These are phyloP conservation scores for Teleogryllus occipitalis DNA, from an alignment of 1,140 invertebrate genomes.

Conservation along the genomic window DNA sequence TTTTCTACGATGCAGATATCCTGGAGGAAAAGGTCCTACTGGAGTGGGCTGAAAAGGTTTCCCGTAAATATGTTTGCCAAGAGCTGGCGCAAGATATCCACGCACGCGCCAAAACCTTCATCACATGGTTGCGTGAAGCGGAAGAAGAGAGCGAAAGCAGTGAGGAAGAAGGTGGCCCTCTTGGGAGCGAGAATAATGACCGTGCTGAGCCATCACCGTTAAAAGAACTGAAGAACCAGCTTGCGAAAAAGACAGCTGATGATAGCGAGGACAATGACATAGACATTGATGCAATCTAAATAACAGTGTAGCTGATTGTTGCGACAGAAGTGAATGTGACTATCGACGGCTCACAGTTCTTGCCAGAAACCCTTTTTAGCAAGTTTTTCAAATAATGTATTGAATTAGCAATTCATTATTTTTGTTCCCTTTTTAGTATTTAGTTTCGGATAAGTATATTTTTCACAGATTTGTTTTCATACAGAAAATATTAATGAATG, in stretches of 20 bases:
- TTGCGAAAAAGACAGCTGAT: conserved; percentile 41
- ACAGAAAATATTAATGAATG: not conserved
- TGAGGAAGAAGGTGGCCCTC: conserved; percentile 59
- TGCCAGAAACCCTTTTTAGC: not conserved
- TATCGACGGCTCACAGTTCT: too few relatives aligned
- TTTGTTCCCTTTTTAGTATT: not conserved
- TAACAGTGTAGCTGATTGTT: conserved; percentile 34
- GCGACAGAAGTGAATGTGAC: not conserved
- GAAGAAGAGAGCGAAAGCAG: conserved; percentile 75
- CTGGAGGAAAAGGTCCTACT: conserved; percentile 87
- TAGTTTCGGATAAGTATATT: not conserved
- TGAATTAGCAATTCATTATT: not conserved
- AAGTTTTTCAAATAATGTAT: not conserved
- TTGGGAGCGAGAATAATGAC: conserved; percentile 81
- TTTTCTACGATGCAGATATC: conserved; percentile 92
- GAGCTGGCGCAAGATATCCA: conserved; percentile 89
- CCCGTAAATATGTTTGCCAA: conserved; percentile 88
- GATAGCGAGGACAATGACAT: conserved; percentile 65
- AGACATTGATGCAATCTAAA: conserved; percentile 83
- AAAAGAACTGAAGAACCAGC: conserved; percentile 47
- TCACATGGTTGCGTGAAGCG: conserved; percentile 94
- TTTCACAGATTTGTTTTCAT: not conserved
- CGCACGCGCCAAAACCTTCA: conserved; percentile 82
- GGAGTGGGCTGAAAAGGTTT: conserved; percentile 91
- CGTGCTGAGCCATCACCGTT: conserved; percentile 66